phyloP scores from a whole-genome alignment of 2,113 vertebrate species.

The Mesembrinibis cayennensis region DNA sequence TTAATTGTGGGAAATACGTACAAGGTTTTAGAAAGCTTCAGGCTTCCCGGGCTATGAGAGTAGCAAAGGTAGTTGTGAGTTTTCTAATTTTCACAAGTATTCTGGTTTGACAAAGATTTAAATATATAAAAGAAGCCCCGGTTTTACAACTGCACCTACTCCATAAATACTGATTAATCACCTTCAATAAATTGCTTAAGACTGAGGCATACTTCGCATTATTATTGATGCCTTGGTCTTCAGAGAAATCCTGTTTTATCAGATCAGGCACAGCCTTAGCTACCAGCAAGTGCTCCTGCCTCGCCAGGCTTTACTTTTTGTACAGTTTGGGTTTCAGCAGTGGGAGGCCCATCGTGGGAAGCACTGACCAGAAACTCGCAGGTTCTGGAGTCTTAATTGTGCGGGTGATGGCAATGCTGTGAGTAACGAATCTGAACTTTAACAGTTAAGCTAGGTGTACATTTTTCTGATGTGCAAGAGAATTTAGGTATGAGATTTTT shows the following conservation, averaged over 20 bases:
- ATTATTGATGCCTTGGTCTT: not conserved
- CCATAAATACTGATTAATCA: not conserved
- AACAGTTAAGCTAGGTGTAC: not conserved
- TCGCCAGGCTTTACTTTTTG: not conserved
- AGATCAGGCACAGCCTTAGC: not conserved
- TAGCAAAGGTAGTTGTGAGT: not conserved
- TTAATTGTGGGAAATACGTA: not conserved
- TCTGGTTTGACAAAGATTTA: not conserved
- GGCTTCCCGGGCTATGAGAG: not conserved
- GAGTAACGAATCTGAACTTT: not conserved
- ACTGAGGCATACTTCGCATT: not conserved
- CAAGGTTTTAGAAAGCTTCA: not conserved
- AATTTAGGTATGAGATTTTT: not conserved
- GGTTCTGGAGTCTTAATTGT: not conserved
- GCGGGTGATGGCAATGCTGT: not conserved
- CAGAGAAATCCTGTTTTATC: not conserved
- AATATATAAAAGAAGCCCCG: not conserved
- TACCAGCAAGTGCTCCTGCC: not conserved
- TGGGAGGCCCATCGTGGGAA: not conserved
- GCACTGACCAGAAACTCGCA: not conserved
- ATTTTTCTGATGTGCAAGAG: not conserved
- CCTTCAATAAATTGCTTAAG: not conserved
- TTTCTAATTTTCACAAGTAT: not conserved
- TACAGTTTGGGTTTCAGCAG: not conserved
- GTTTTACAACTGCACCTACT: not conserved